A percentile compares a stretch with the other conserved stretches of the same genome.
These are phyloP conservation scores for Hirundichthys speculiger DNA, from an alignment of 2,113 vertebrate genomes.

Conservation along the genomic window DNA sequence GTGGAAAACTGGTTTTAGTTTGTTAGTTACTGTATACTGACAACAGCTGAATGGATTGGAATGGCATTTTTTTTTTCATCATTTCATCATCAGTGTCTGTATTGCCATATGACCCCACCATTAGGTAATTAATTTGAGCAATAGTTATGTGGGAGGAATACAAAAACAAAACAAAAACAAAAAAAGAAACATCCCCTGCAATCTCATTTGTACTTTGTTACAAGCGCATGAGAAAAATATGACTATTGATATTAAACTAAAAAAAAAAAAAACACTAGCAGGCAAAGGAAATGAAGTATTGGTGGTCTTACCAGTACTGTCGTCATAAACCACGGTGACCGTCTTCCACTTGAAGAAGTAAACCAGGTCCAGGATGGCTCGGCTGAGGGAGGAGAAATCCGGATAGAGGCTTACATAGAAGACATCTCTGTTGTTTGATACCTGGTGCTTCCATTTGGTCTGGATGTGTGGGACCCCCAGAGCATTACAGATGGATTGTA, in stretches of 20 bases:
- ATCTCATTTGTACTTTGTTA: no score
- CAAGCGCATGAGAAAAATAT: background rate
- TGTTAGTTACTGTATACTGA: no score
- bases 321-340: conserved; percentile 97
- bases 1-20: no score
- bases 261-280: background rate
- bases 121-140: no score
- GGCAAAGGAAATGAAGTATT: background rate
- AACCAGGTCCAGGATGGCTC: conserved; percentile 97
- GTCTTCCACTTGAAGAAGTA: conserved; percentile 99
- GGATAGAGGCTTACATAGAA: conserved; percentile 98
- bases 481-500: conserved; percentile 99
- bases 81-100: no score
- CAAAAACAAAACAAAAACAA: no score
- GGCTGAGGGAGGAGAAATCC: conserved; percentile 97
- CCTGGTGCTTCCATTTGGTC: conserved; percentile 99
- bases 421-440: conserved; percentile 96
- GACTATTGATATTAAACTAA: background rate
- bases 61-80: no score
- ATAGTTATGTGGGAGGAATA: no score
- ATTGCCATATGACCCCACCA: no score
- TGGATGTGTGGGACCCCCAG: conserved; percentile 98
- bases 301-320: conserved; percentile 93
- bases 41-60: background rate
- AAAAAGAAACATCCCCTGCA: no score